Evolutionary conservation across 1,140 invertebrate species (phyloP), one percentile per base, ranked within the genome.

Genomic region (Lepidostoma basale): DNA sequence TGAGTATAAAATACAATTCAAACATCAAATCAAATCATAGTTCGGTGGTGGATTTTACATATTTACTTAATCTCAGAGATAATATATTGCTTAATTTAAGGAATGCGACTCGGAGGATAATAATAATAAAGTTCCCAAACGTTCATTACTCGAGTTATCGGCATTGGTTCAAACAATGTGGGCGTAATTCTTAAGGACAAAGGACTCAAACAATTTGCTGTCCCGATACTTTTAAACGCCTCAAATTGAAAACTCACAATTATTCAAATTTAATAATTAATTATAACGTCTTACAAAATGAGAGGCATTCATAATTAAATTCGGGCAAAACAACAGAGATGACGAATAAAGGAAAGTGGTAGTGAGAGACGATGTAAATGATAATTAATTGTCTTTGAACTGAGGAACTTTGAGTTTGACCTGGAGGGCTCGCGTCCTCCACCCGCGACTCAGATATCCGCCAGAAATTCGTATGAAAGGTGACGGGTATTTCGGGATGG

Each of bases 341-440:
- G 22, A 12, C 45, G 10, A 26, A 2, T 14, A 47, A 23, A 22
- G 5, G 45, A 49, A 49, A 49, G 45, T 49, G 45, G 8, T 49
- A 22, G 45, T 23, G 45, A 12, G 22, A 25, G 45, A 49, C 25
- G 45, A 49, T 26, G 18, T 25, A 49, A 49, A 49, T 49, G 18
- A 49, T 22, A 49, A 25, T 49, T 22, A 49, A 49, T 49, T 49
- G 45, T 49, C 45, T 22, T 49, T 49, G 45, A 49, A 49, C n/a
- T 8, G 22, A 49, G 45, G 6, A 49, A 49, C 8, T 49, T 49
- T 3, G 12, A 8, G 45, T 12, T 20, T 49, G 45, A 49, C 45
- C 45, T 49, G 45, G 22, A 49, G 45, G 33, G 33, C 9, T 36
- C 33, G 10, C 33, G 3, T 49, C 25, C 45, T 9, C 20, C 18